Evolutionary conservation across 2,888 invertebrate genomes (phyloP), one percentile per base, ranked within the genome.

Genomic region (Anorthoa munda): DNA sequence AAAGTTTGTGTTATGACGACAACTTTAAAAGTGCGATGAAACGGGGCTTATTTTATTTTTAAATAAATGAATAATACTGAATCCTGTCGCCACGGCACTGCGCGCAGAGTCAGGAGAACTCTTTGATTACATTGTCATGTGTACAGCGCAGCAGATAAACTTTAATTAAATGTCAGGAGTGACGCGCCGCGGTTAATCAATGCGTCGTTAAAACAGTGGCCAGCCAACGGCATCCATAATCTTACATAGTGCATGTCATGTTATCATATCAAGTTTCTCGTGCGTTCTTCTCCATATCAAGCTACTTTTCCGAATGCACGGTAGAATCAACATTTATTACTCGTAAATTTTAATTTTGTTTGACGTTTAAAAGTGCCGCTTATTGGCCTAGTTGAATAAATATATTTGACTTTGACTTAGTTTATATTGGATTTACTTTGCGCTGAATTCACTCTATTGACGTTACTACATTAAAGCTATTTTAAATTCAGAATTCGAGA

Each of bases 111-210:
- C 26, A 17, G 69, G 21, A 21, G 56, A 59, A n/a, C 0, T 15
- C 2, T n/a, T 53, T 55, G 45, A 64, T 65, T 21, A 61, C 48
- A 74, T 66, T 45, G 50, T 50, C 23, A 18, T 15, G 55, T 55
- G 65, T 23, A 17, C 53, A 50, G 51, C 21, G 39, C 31, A 64
- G 59, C 56, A 67, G 51, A 82, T 77, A 77, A 68, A 82, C 65
- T 78, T 80, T 82, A 78, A 80, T 82, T 56, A 78, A 68, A 78
- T 59, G 72, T 66, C 68, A 68, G 59, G 46, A 66, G 55, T 55
- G 66, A 67, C 26, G 82, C 71, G 63, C 51, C 39, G 39, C n/a
- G 45, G 58, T 67, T 68, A 59, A 68, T 77, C 83, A 72, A 82
- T 58, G 67, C 55, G 56, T 59, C 53, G 65, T 61, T 61, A 51